phyloP scores from a whole-genome alignment of 2,113 vertebrate species.

The Hypanus sabinus region DNA sequence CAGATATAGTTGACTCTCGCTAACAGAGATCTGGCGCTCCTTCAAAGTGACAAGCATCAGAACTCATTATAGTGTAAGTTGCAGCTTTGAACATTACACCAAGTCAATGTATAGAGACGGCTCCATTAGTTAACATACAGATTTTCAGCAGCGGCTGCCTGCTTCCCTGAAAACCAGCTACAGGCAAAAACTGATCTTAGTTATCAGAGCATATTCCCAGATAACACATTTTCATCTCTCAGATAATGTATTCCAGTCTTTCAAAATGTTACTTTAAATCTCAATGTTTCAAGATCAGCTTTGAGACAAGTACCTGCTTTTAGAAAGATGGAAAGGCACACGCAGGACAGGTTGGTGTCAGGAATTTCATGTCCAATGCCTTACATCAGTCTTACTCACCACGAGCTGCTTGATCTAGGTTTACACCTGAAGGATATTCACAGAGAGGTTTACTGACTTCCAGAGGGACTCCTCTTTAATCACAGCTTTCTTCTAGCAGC shows the following conservation, averaged over 20 bases:
- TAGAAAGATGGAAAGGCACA: background rate
- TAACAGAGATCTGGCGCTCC: background rate
- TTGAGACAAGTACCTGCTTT: background rate
- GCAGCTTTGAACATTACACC: background rate
- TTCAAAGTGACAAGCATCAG: background rate
- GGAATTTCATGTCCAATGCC: background rate
- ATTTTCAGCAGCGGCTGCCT: background rate
- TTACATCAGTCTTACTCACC: background rate
- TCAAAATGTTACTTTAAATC: background rate
- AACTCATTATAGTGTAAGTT: background rate
- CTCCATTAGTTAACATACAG: background rate
- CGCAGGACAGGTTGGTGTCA: background rate
- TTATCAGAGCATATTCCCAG: background rate
- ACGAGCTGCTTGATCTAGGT: background rate
- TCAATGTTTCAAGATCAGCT: background rate
- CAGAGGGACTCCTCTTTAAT: background rate
- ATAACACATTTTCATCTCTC: background rate
- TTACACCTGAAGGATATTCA: background rate
- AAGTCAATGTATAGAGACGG: background rate
- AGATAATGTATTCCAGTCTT: background rate
- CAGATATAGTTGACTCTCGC: background rate
- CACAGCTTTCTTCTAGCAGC: background rate
- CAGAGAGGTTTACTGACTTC: background rate
- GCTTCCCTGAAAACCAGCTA: background rate
- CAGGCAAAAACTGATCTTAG: background rate